A percentile compares a stretch with the other conserved stretches of the same genome.
These are phyloP conservation scores for Manis crassicaudata DNA, from an alignment of 2,797 vertebrate genomes.

Conservation along the genomic window DNA sequence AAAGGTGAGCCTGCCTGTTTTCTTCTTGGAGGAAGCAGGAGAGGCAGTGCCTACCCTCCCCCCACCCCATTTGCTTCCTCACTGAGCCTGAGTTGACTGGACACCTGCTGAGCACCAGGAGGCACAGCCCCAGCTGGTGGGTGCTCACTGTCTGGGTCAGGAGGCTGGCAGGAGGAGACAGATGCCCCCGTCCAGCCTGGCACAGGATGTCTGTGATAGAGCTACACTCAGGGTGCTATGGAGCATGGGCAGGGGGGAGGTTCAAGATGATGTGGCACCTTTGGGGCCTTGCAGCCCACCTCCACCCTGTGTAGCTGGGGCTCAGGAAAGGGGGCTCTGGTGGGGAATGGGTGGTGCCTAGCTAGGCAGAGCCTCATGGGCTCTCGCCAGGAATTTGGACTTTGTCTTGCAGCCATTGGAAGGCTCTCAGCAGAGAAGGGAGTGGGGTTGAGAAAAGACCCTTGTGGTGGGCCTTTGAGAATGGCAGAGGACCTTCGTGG, in stretches of 20 bases:
- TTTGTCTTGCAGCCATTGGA: neutral
- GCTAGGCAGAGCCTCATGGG: rapidly evolving
- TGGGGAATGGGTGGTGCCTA: neutral
- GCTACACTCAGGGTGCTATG: neutral
- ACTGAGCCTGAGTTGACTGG: neutral
- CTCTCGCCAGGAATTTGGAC: neutral
- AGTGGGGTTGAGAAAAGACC: neutral
- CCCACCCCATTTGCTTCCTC: neutral
- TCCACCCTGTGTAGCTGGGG: neutral
- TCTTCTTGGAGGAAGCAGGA: neutral
- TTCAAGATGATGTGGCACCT: neutral
- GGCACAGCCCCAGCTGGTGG: neutral
- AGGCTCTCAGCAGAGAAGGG: neutral
- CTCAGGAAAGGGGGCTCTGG: neutral
- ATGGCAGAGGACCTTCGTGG: neutral
- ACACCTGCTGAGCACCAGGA: neutral
- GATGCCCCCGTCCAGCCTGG: neutral
- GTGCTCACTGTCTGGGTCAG: no score
- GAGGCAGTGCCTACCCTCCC: neutral
- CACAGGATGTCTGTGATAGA: neutral
- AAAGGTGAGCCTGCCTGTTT: conserved; percentile 41
- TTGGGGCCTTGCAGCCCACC: neutral
- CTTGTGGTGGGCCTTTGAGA: neutral
- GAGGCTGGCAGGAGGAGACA: neutral
- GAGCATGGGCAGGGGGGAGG: neutral